These are phyloP conservation scores for Gari tellinella DNA, from an alignment of 2,888 invertebrate species.

Conservation along the genomic window DNA sequence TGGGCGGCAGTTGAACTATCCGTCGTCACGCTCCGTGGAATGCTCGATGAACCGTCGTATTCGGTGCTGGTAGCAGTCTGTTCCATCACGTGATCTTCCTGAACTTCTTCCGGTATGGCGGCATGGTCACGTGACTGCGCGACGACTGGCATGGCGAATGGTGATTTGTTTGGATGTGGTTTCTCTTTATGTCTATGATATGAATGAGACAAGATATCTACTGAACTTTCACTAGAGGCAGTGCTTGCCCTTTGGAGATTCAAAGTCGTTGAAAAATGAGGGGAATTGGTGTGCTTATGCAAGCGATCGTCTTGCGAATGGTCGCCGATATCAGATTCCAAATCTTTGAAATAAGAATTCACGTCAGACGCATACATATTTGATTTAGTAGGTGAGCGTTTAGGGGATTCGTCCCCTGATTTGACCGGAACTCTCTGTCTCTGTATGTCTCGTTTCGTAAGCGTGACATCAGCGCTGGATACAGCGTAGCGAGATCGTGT, in stretches of 20 bases:
- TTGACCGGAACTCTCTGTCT: slow-evolving; percentile 32
- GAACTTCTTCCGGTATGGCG: slow-evolving; percentile 66
- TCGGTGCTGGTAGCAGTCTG: slow-evolving; percentile 57
- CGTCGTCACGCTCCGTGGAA: slow-evolving; percentile 48
- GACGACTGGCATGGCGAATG: slow-evolving; percentile 40
- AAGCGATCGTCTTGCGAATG: neutral
- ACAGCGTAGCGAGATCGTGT: slow-evolving; percentile 26
- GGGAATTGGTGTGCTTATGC: slow-evolving; percentile 25
- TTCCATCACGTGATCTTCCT: slow-evolving; percentile 63
- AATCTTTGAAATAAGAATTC: neutral
- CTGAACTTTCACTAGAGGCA: slow-evolving; percentile 73
- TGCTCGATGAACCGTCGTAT: slow-evolving; percentile 59
- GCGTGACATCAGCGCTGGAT: slow-evolving; percentile 43
- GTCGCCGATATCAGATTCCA: neutral
- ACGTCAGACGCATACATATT: neutral
- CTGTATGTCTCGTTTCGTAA: slow-evolving; percentile 52
- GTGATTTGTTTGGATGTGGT: slow-evolving; percentile 21
- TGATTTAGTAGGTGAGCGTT: slow-evolving; percentile 5
- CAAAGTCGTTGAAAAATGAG: slow-evolving; percentile 58
- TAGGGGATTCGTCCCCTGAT: slow-evolving; percentile 10
- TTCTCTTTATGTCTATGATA: slow-evolving; percentile 64
- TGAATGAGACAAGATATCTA: slow-evolving; percentile 64
- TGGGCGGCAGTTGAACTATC: slow-evolving; percentile 33
- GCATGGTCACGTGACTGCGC: slow-evolving; percentile 66
- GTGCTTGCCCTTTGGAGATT: slow-evolving; percentile 64